Evolutionary conservation across 2,888 invertebrate genomes (phyloP), one percentile per base, ranked within the genome.

Genomic region (Perizoma flavofasciatum): DNA sequence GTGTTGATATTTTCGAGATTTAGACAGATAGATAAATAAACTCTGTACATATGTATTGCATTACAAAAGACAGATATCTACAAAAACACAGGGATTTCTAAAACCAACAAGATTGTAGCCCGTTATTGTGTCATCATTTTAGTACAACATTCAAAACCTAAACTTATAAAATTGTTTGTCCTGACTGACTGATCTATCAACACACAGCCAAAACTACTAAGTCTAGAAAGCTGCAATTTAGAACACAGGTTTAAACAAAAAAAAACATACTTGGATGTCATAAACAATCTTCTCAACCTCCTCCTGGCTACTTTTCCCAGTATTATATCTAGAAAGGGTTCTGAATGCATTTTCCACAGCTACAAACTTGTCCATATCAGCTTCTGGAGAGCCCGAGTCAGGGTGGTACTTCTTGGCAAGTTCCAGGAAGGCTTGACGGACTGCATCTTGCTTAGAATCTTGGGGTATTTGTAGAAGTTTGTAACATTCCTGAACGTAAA

Each of bases 361-460:
- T 46, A 95, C 93, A 88, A 98, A 98, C 80, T 95, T 96, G 40
- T 94, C 93, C 48, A 94, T 92, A 81, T 94, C 93, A n/a, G 97
- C 96, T 66, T 96, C 94, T 0, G 93, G 85, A 0, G 93, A 92
- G 0, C 95, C 95, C 48, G 96, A 96, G 75, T 98, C 98, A 0
- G 98, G 98, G 83, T 98, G 98, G 74, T 95, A 97, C 70, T 93
- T 93, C 81, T 97, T 97, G 0, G 96, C 97, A 44, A 97, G 88
- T 55, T 93, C 88, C 49, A 97, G 86, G 78, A 96, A 98, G 2
- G 96, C 95, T 67, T 92, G 82, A 54, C 95, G 93, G 6, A 97
- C 93, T 33, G 94, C 94, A 73, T 95, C 95, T 81, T 96, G 95
- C 68, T 95, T 95, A 32, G 96, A 95, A 55, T 94, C 86, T 68